Base-by-base conservation (phyloP, 2,888 invertebrate genomes). In the Timema podura region DNA sequence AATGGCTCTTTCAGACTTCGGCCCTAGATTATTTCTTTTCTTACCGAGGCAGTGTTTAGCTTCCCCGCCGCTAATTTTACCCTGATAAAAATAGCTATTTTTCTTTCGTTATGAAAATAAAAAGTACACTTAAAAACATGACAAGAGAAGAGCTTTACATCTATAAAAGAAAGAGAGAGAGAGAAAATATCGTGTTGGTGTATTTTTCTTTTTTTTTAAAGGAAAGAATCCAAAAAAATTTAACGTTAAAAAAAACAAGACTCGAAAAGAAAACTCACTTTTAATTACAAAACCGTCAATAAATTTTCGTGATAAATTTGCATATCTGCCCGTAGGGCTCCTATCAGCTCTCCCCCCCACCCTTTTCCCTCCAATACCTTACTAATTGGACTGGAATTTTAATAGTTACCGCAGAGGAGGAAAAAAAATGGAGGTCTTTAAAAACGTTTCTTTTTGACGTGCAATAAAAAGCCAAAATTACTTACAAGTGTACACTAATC, bases 261-360 rank as follows among this genome's bases (percentile, higher is more conserved):
- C 30, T 61, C 44, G 61, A 61, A 30, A 45, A 61, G 61, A 45
- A 54, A 69, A 54, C 65, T 47, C 16, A 64, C 57, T 72, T 72
- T 70, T 72, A 72, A 72, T 72, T 72, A 70, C 70, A 69, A 8
- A 46, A 64, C 46, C 65, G 61, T n/a, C 71, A 64, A 72, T 72
- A 72, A 72, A 72, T 70, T 72, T 72, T 51, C 69, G 48, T 66
- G 71, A 64, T n/a, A n/a, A 54, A 72, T 72, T 72, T 70, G 67
- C 68, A 72, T 70, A 48, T 48, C 64, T 64, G 67, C 67, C 69
- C 51, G 5, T 11, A 67, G 71, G 71, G 67, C 15, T 47, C 57
- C 30, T 61, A 45, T 66, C 51, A 30, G 66, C 48, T 49, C 44
- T 11, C 10, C 57, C 57, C 44, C 64, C 48, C 68, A 61, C 44